Conservation (phyloP, 2,113 vertebrate species). For the Puntigrus tetrazona region DNA sequence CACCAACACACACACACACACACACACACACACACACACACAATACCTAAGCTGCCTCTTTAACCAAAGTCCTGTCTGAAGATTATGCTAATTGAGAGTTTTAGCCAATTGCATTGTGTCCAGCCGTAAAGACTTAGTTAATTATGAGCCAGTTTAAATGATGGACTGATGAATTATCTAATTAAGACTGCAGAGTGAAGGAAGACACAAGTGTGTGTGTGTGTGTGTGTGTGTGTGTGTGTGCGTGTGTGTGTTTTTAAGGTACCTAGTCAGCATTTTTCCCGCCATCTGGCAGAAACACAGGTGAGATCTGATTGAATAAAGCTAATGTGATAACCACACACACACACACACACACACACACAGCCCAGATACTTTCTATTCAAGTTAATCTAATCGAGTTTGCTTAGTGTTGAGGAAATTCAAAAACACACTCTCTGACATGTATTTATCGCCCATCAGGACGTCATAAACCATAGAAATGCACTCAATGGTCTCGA, state of each 20-base stretch:
- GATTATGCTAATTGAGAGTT: slow-evolving; percentile 2
- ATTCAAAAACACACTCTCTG: background rate
- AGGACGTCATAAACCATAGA: slow-evolving; percentile 28
- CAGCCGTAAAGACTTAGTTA: background rate
- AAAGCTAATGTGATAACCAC: slow-evolving; percentile 25
- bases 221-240: background rate
- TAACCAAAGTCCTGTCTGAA: background rate
- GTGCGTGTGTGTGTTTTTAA: slow-evolving; percentile 9
- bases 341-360: background rate
- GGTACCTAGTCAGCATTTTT: slow-evolving; percentile 20
- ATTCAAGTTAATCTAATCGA: background rate
- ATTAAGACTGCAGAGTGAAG: background rate
- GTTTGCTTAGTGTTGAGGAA: background rate
- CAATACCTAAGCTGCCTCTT: background rate
- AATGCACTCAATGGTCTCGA: background rate
- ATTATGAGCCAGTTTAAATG: slow-evolving; percentile 21
- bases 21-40: background rate
- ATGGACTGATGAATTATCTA: slow-evolving; percentile 30
- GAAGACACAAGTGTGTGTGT: background rate
- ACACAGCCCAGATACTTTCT: background rate
- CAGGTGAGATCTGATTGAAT: slow-evolving; percentile 35
- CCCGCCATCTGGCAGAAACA: slow-evolving; percentile 35
- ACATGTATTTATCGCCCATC: slow-evolving; percentile 24
- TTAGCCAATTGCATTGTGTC: background rate
- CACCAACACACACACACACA: slow-evolving; percentile 7